A percentile compares a stretch with the other conserved stretches of the same genome.
These are phyloP conservation scores for Helarctos malayanus DNA, from an alignment of 2,797 vertebrate species.

Conservation along the genomic window DNA sequence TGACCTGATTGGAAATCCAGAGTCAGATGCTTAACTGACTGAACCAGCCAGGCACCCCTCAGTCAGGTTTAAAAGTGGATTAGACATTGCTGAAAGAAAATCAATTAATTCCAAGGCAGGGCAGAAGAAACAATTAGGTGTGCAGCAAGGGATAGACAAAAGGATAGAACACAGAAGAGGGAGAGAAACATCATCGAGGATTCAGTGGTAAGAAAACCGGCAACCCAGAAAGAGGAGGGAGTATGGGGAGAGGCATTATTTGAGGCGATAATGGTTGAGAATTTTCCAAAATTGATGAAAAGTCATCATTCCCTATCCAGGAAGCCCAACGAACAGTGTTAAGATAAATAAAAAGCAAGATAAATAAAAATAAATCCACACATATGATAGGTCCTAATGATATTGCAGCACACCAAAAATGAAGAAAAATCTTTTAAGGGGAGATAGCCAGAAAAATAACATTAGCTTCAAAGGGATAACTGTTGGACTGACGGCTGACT, in stretches of 20 bases:
- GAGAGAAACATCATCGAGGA: neutral
- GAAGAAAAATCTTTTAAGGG: slow-evolving; percentile 9
- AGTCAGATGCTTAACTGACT: too few species aligned
- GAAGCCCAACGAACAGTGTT: neutral
- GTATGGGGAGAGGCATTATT: neutral
- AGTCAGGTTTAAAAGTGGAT: neutral
- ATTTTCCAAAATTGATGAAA: neutral
- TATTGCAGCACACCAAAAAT: neutral
- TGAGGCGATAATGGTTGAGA: neutral
- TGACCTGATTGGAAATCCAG: too few species aligned
- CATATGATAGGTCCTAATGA: neutral
- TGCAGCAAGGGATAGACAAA: neutral
- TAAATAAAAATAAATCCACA: neutral
- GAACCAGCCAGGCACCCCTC: too few species aligned
- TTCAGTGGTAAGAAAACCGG: neutral
- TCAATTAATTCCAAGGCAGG: neutral
- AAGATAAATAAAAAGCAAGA: neutral
- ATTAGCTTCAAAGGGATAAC: slow-evolving; percentile 5
- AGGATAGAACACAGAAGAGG: neutral
- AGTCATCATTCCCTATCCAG: slow-evolving; percentile 1
- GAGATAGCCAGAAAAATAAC: neutral
- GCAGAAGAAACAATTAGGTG: neutral
- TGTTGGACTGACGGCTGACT: neutral
- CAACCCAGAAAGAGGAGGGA: neutral
- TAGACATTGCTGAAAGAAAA: neutral